Conservation (phyloP, 1,140 invertebrate genomes). For the Saccostrea cuccullata region DNA sequence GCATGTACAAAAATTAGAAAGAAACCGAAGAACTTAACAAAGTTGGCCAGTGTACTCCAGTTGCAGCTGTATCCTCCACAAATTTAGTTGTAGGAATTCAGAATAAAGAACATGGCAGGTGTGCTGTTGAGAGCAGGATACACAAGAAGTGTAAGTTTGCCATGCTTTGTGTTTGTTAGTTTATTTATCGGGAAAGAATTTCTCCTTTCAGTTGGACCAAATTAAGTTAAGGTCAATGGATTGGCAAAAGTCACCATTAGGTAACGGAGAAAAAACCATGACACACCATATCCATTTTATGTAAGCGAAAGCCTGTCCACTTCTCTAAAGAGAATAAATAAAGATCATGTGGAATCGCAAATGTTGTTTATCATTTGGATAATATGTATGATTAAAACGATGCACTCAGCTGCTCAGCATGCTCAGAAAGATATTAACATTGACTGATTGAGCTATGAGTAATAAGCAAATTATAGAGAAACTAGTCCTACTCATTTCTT, state of each 20-base stretch:
- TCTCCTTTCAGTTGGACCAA: slow-evolving; percentile 6
- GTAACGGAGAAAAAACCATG: neutral
- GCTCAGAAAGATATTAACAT: no score
- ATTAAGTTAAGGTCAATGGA: neutral
- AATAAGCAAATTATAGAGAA: no score
- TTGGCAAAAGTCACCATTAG: neutral
- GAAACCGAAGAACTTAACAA: neutral
- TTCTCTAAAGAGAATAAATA: no score
- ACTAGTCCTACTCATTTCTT: no score
- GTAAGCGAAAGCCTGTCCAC: no score
- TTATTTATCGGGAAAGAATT: neutral
- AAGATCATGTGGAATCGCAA: no score
- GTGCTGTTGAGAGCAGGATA: neutral
- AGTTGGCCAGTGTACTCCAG: neutral
- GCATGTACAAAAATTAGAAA: neutral
- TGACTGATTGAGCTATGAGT: no score
- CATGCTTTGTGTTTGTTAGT: neutral
- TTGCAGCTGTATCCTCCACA: neutral
- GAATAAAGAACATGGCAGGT: slow-evolving; percentile 11
- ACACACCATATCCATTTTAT: no score
- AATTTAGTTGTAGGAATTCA: neutral
- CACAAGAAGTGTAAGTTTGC: neutral
- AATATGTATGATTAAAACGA: no score
- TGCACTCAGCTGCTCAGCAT: no score
- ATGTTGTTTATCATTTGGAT: no score